Conservation (phyloP, 1,140 invertebrate species). For the Apocrypta bakeri region DNA sequence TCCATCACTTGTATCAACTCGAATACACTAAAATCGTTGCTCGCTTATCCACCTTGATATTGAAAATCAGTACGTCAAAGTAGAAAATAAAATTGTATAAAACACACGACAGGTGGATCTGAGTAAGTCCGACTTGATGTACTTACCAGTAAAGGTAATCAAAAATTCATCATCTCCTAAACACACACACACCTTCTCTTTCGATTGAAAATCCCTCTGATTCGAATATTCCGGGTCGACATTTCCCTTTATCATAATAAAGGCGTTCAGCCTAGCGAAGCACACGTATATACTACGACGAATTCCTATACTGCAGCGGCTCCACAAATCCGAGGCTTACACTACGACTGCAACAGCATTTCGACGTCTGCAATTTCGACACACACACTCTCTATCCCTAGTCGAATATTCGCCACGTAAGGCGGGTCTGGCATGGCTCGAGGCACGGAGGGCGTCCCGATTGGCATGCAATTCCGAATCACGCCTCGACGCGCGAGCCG, state of each 20-base stretch:
- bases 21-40: too few species aligned
- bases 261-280: background rate
- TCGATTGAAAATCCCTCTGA: background rate
- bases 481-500: constrained; percentile 50
- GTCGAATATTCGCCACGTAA: constrained; percentile 1
- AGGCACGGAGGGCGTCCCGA: constrained; percentile 7
- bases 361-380: background rate
- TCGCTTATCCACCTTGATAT: too few species aligned
- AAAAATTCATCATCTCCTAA: too few species aligned
- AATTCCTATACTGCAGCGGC: background rate
- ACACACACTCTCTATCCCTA: background rate
- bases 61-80: too few species aligned
- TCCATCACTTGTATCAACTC: background rate
- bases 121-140: too few species aligned
- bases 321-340: too few species aligned
- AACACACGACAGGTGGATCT: too few species aligned
- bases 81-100: too few species aligned
- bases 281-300: background rate
- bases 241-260: background rate
- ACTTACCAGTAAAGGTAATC: too few species aligned
- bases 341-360: background rate
- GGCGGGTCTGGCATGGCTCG: background rate
- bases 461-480: constrained; percentile 62
- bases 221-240: background rate
- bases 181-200: too few species aligned